phyloP scores from a whole-genome alignment of 2,888 invertebrate species.

The Empis stercorea region DNA sequence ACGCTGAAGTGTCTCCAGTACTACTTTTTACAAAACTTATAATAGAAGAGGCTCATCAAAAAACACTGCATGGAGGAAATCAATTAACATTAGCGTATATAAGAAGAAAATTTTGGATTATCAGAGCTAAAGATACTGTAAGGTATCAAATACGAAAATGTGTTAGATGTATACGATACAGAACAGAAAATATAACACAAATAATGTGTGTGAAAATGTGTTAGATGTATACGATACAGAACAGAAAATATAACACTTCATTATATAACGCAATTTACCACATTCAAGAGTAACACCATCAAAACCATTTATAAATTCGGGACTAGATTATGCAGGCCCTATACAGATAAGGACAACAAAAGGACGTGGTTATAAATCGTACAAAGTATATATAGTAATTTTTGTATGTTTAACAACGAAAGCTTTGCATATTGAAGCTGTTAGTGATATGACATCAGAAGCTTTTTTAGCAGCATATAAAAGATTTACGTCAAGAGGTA shows the following conservation, averaged over 20 bases:
- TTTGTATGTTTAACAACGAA: conserved; percentile 18
- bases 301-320: conserved; percentile 12
- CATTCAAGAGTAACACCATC: conserved; percentile 5
- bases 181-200: conserved; percentile 4
- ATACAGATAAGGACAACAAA: conserved; percentile 9
- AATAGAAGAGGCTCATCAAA: not conserved
- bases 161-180: conserved; percentile 7
- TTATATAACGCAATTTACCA: conserved; percentile 19
- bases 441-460: conserved; percentile 12
- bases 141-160: conserved; percentile 8
- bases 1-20: too few relatives aligned
- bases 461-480: conserved; percentile 17
- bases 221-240: conserved; percentile 8
- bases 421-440: conserved; percentile 12
- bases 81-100: not conserved
- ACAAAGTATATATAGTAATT: conserved; percentile 18
- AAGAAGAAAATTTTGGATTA: not conserved
- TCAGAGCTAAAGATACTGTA: not conserved
- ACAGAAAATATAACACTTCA: not conserved
- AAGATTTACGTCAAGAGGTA: conserved; percentile 19
- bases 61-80: not conserved
- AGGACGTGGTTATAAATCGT: conserved; percentile 11
- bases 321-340: conserved; percentile 17
- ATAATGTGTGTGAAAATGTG: conserved; percentile 21
- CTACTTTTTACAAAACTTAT: too few relatives aligned